A percentile compares a stretch with the other conserved stretches of the same genome.
Evolutionary conservation across 1,140 invertebrate genomes (phyloP).

Genomic region (Philotrypesis tridentata): DNA sequence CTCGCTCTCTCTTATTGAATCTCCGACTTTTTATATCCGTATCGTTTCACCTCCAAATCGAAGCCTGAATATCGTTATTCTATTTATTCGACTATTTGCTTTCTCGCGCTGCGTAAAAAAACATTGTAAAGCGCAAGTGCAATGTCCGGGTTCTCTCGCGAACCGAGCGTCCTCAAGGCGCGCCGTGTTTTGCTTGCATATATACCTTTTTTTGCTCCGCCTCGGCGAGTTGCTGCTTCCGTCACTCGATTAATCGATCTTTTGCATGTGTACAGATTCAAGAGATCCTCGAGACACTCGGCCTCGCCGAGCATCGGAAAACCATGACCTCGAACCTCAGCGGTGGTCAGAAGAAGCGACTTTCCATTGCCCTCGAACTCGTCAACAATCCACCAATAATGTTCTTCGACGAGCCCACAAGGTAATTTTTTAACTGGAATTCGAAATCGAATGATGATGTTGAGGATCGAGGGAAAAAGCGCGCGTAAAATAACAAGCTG

Average conservation of each 20-base stretch:
- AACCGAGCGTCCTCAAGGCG: neutral
- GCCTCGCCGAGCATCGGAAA: constrained; percentile 87
- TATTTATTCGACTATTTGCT: too few species aligned
- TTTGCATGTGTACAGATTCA: constrained; percentile 79
- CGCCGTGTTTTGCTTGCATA: neutral
- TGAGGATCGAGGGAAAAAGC: neutral
- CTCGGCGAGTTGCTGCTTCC: neutral
- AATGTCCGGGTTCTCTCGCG: too few species aligned
- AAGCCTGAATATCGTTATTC: too few species aligned
- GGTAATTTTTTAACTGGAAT: constrained; percentile 66
- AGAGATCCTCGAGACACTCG: constrained; percentile 93
- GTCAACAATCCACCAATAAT: constrained; percentile 97
- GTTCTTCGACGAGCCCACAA: constrained; percentile 98
- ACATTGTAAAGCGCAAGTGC: too few species aligned
- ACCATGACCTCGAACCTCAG: constrained; percentile 94
- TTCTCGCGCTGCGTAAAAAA: too few species aligned
- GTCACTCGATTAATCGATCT: neutral
- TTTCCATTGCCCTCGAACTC: constrained; percentile 96
- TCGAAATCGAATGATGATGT: neutral
- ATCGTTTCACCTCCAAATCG: too few species aligned
- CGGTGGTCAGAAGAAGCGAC: constrained; percentile 95
- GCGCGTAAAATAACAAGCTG: too few species aligned
- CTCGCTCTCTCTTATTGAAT: constrained; percentile 32
- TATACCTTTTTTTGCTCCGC: constrained; percentile 31
- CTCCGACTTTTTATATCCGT: too few species aligned